These are phyloP conservation scores for Pteronura brasiliensis DNA, from an alignment of 2,113 vertebrate species.

Conservation along the genomic window DNA sequence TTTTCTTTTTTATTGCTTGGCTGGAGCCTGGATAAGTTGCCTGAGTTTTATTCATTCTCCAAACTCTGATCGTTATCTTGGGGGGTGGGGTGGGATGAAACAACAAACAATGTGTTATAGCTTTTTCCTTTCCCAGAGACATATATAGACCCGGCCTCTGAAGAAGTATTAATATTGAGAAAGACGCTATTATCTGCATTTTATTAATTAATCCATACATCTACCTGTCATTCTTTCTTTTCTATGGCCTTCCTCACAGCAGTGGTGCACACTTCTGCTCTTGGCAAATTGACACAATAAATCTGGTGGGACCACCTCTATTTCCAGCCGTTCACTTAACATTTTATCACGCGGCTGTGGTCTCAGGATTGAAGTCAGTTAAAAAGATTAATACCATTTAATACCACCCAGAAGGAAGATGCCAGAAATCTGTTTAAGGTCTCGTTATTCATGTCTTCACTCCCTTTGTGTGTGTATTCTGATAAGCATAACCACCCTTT, in stretches of 20 bases:
- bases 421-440: conserved; percentile 66
- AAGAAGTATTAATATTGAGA: conserved; percentile 38
- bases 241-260: conserved; percentile 35
- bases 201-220: conserved; percentile 76
- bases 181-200: conserved; percentile 63
- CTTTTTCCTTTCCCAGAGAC: conserved; percentile 43
- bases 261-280: neutral
- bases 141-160: neutral
- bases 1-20: conserved; percentile 26
- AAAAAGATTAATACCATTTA: conserved; percentile 72
- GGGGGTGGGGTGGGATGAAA: neutral
- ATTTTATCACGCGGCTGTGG: conserved; percentile 56
- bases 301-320: conserved; percentile 41
- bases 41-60: conserved; percentile 49
- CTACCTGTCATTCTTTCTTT: conserved; percentile 61
- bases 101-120: neutral
- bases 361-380: conserved; percentile 70
- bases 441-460: conserved; percentile 61
- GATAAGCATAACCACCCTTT: conserved; percentile 61
- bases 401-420: conserved; percentile 60
- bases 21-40: neutral
- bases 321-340: conserved; percentile 57
- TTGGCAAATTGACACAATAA: conserved; percentile 69
- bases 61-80: neutral
- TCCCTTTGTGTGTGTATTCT: conserved; percentile 45